Evolutionary conservation across 2,888 invertebrate species (phyloP), one percentile per base, ranked within the genome.

Genomic region (Pasiphila rectangulata): DNA sequence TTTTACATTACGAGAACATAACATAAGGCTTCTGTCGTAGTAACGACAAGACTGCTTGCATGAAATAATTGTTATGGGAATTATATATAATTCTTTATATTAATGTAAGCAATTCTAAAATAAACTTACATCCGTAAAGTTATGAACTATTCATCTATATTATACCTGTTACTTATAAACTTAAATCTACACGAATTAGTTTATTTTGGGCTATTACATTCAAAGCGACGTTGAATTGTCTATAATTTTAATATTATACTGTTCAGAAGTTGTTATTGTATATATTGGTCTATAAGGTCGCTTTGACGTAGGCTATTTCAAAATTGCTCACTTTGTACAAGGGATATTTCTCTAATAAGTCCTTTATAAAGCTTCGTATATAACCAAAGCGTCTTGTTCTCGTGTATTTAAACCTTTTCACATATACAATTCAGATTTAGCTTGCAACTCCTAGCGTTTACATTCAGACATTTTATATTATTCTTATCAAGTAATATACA

Each of bases 301-400:
- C 86, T 85, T 87, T 76, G 75, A 73, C 65, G 79, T 84, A 85
- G 82, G 74, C 79, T 83, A 83, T 72, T 77, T 76, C 73, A 69
- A 75, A 75, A 82, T 80, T 85, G 87, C 86, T 87, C 87, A 87
- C 80, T 83, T 80, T 76, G 74, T 83, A 85, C 83, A 86, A 87
- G 85, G 84, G 82, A 83, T 82, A 19, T 45, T 45, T 78, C 79
- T 82, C 73, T 79, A 72, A 71, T 84, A 86, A 85, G 87, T 82
- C 86, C 84, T 84, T 73, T 78, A 79, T 75, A 79, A 75, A 69
- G 81, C 83, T 84, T 84, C 74, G 66, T 83, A 79, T 79, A 67
- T 80, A 83, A 77, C 75, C 74, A 78, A 69, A 61, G 61, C 75
- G 67, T 63, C 54, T 74, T 70, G 66, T 68, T 72, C 71, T 82